Conservation (phyloP, 2,113 vertebrate genomes). For the Megaleporinus macrocephalus region DNA sequence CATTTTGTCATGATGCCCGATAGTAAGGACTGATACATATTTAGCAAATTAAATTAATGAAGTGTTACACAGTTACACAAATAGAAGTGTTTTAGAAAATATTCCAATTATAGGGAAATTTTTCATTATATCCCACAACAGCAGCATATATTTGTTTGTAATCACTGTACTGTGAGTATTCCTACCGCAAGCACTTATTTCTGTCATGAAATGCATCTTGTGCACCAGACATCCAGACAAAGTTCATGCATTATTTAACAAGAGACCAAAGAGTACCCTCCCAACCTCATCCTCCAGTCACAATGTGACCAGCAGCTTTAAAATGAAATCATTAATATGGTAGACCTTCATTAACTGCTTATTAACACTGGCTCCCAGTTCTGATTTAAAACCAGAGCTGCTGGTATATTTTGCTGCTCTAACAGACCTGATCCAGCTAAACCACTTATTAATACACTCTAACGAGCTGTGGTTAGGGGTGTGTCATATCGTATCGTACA, state of each 20-base stretch:
- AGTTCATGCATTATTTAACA: neutral
- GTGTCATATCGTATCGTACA: no score
- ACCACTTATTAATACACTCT: no score
- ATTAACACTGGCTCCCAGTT: no score
- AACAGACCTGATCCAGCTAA: neutral
- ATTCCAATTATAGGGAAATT: neutral
- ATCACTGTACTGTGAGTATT: neutral
- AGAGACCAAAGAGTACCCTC: neutral
- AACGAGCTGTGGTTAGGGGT: no score
- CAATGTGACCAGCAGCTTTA: neutral
- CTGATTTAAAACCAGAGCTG: no score
- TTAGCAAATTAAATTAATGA: no score
- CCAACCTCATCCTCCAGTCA: neutral
- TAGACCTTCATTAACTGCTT: neutral
- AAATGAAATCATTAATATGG: neutral
- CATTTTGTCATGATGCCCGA: no score
- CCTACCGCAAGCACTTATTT: neutral
- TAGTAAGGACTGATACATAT: neutral
- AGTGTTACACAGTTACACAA: no score
- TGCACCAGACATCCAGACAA: neutral
- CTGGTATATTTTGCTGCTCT: neutral
- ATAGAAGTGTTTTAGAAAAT: no score
- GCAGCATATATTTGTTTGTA: neutral
- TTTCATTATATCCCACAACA: neutral
- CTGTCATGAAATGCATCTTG: neutral